Evolutionary conservation across 2,888 invertebrate species (phyloP).

Genomic region (Erebia epiphron): DNA sequence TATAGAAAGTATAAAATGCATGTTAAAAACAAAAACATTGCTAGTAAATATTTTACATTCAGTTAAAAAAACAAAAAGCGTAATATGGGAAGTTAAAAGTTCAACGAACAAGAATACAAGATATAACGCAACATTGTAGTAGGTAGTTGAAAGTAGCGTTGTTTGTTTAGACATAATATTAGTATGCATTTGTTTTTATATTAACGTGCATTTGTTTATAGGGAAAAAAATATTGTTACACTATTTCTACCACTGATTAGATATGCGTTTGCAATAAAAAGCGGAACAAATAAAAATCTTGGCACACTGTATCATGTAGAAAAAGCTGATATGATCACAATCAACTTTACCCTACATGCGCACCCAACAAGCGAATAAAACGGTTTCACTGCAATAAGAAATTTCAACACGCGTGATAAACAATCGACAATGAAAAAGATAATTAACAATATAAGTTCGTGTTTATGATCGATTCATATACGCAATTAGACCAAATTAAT

Average conservation of each 20-base stretch:
- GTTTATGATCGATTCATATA: constrained; percentile 53
- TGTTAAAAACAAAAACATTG: too few relatives aligned
- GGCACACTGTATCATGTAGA: constrained; percentile 25
- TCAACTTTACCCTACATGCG: constrained; percentile 41
- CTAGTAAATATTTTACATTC: background rate
- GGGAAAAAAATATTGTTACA: constrained; percentile 13
- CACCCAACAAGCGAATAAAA: constrained; percentile 41
- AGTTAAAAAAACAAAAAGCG: too few relatives aligned
- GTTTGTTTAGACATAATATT: background rate
- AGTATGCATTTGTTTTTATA: background rate
- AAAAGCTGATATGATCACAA: constrained; percentile 38
- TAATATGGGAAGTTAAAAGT: background rate
- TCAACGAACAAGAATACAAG: constrained; percentile 6
- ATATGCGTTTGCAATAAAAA: constrained; percentile 21
- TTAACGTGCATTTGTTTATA: background rate
- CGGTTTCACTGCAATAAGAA: constrained; percentile 41
- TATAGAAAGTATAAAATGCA: too few relatives aligned
- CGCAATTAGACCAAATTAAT: constrained; percentile 36
- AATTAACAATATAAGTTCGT: constrained; percentile 57
- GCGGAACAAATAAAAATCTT: constrained; percentile 20
- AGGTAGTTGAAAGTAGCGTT: background rate
- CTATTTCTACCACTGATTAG: constrained; percentile 19
- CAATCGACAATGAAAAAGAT: constrained; percentile 47
- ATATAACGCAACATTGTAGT: background rate
- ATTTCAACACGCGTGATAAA: constrained; percentile 49